phyloP scores from a whole-genome alignment of 2,888 invertebrate genomes.

The Andrena praecox region DNA sequence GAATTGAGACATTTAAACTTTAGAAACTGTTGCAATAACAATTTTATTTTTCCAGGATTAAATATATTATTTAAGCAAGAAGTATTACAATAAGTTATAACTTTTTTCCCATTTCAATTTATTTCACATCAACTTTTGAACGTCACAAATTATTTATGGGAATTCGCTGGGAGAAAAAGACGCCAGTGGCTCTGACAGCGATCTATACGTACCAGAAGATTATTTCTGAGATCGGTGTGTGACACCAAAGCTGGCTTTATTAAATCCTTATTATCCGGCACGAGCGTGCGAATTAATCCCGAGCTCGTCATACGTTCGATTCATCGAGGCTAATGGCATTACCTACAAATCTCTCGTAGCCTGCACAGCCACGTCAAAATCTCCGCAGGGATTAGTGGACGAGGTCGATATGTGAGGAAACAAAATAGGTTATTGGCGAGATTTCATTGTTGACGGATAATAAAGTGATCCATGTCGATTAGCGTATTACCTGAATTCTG shows the following conservation, averaged over 20 bases:
- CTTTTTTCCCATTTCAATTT: too few relatives aligned
- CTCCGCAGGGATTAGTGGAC: slow-evolving; percentile 13
- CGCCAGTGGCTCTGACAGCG: neutral
- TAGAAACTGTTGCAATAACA: too few relatives aligned
- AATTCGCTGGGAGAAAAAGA: too few relatives aligned
- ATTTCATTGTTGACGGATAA: neutral
- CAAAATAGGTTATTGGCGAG: slow-evolving; percentile 38
- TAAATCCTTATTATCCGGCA: slow-evolving; percentile 27
- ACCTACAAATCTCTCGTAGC: slow-evolving; percentile 23
- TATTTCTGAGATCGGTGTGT: slow-evolving; percentile 7
- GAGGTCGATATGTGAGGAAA: slow-evolving; percentile 13
- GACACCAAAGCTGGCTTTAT: slow-evolving; percentile 6
- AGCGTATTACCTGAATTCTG: neutral
- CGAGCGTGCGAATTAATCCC: slow-evolving; percentile 45
- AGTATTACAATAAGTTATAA: too few relatives aligned
- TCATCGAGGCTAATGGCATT: slow-evolving; percentile 43
- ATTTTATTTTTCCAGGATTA: too few relatives aligned
- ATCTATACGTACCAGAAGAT: neutral
- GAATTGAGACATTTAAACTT: too few relatives aligned
- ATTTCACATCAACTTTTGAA: neutral
- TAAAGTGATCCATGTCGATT: neutral
- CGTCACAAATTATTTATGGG: neutral
- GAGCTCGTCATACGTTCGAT: slow-evolving; percentile 35
- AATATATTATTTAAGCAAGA: too few relatives aligned
- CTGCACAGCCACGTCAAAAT: slow-evolving; percentile 26